Evolutionary conservation across 2,888 invertebrate species (phyloP).

Genomic region (Athalia cordata): DNA sequence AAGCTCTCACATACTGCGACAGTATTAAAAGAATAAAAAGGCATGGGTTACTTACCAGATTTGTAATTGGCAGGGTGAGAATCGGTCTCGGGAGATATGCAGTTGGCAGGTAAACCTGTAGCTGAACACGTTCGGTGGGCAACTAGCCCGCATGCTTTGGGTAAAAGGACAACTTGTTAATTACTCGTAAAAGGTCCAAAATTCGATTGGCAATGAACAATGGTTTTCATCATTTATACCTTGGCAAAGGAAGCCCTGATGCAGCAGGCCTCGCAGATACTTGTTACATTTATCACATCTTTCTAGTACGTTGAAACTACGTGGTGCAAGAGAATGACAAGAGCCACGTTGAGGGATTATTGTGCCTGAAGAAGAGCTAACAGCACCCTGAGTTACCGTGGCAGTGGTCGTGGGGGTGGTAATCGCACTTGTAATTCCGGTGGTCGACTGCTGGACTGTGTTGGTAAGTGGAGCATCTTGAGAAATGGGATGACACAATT

Average conservation of each 20-base stretch:
- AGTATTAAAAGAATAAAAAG: not conserved
- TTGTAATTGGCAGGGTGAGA: constrained; percentile 65
- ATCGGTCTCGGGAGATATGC: constrained; percentile 72
- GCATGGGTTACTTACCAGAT: constrained; percentile 62
- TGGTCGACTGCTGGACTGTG: constrained; percentile 52
- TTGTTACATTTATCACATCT: constrained; percentile 84
- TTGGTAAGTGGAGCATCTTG: constrained; percentile 49
- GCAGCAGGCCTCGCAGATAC: constrained; percentile 81
- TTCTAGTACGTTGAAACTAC: constrained; percentile 81
- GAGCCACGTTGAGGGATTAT: not conserved
- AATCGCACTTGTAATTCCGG: not conserved
- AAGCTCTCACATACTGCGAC: constrained; percentile 7
- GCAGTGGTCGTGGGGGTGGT: no score
- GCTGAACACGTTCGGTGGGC: constrained; percentile 83
- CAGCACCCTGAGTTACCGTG: constrained; percentile 7
- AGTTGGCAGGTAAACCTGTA: constrained; percentile 77
- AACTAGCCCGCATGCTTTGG: constrained; percentile 81
- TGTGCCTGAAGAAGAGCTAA: constrained; percentile 41
- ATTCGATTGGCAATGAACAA: not conserved
- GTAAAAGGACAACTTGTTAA: constrained; percentile 46
- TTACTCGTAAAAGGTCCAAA: not conserved
- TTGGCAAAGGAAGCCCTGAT: constrained; percentile 84
- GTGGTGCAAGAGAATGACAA: constrained; percentile 77
- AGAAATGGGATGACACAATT: constrained; percentile 73
- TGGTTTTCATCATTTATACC: constrained; percentile 63